Base-by-base conservation (phyloP, 2,797 vertebrate species). In the Sebastes steindachneri region DNA sequence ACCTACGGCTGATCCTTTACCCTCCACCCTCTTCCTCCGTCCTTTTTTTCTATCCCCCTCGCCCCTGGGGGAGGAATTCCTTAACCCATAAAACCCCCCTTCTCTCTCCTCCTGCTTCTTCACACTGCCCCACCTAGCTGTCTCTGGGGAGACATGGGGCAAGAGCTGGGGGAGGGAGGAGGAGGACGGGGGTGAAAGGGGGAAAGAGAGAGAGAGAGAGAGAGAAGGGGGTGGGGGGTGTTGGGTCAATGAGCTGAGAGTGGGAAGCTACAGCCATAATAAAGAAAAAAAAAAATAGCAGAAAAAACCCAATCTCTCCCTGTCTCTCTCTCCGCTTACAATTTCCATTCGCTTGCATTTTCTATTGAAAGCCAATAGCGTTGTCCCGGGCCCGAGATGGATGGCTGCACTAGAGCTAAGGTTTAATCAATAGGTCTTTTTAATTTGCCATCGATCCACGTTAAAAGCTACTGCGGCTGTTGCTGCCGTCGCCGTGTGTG, bases 371-470 rank as follows among this genome's bases (percentile, higher is more conserved):
- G 96, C 95, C 95, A 96, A 96, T 96, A 95, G 95, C 92, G 91
- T 93, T 93, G 94, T 95, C 94, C 94, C 86, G 92, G 87, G 87
- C 88, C 88, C 5, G 92, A 96, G 96, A 96, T 96, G 95, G 96
- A 96, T 96, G 95, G 95, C 94, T 95, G 95, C 95, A 95, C 95
- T 95, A 94, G 92, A 96, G 96, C 95, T 96, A 96, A 96, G 95
- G 95, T 96, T 97, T 96, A 96, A 97, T 97, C 96, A 96, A 97
- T 97, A 96, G 95, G 92, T 94, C 95, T 96, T 96, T 96, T 96
- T 96, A 96, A 96, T 96, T 96, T 96, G 94, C 94, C 95, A 96
- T 97, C 95, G 96, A 97, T 96, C 95, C 95, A 92, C 93, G 94
- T 95, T 96, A 96, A 96, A 96, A 96, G 96, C 96, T 95, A 94